These are phyloP conservation scores for Watsonalla binaria DNA, from an alignment of 2,888 invertebrate genomes.

Conservation along the genomic window DNA sequence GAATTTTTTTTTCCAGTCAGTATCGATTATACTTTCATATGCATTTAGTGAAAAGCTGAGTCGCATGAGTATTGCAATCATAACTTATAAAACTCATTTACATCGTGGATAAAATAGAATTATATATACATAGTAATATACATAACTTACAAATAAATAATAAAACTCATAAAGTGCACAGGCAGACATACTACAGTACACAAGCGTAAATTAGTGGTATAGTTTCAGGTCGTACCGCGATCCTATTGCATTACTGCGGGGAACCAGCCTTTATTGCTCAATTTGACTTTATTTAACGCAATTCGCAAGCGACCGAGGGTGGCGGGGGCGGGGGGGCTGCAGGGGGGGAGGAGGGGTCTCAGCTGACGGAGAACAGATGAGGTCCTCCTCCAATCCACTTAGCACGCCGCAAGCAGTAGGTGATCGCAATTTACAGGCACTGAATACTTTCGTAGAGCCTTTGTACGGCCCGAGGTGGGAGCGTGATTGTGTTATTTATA, in stretches of 20 bases:
- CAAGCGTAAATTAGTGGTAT: constrained; percentile 60
- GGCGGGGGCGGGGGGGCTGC: constrained; percentile 20
- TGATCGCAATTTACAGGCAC: constrained; percentile 57
- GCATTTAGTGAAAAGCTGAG: too few relatives aligned
- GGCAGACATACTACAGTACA: constrained; percentile 19
- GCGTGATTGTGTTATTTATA: constrained; percentile 15
- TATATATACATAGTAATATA: too few relatives aligned
- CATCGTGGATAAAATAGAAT: too few relatives aligned
- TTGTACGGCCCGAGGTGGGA: neutral
- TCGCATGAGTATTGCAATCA: too few relatives aligned
- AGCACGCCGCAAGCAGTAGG: constrained; percentile 61
- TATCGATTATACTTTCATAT: too few relatives aligned
- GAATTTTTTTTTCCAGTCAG: too few relatives aligned
- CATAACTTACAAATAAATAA: constrained; percentile 4
- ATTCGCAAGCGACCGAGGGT: constrained; percentile 40
- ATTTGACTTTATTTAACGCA: constrained; percentile 78
- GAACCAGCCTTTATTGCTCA: constrained; percentile 76
- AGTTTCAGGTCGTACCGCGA: constrained; percentile 52
- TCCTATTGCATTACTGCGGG: constrained; percentile 71
- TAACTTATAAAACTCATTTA: too few relatives aligned
- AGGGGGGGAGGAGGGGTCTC: constrained; percentile 21
- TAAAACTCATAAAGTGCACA: constrained; percentile 6
- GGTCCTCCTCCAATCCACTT: constrained; percentile 76
- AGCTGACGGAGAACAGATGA: constrained; percentile 73
- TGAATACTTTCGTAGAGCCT: constrained; percentile 31